phyloP scores from a whole-genome alignment of 2,888 invertebrate genomes.

The Corbicula japonica region DNA sequence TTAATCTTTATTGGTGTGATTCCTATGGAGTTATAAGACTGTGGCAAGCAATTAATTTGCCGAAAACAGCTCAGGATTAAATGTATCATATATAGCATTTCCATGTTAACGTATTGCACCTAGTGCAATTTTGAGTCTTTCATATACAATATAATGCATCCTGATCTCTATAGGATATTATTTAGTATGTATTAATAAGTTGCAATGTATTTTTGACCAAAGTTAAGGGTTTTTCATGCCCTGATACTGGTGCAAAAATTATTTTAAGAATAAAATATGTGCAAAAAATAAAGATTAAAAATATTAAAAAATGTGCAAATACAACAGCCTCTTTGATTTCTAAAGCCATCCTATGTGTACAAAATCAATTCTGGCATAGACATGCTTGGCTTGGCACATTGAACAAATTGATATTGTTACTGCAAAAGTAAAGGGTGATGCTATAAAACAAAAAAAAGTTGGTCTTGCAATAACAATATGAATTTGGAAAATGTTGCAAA shows the following conservation, averaged over 20 bases:
- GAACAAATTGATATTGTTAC: too few species aligned
- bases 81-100: constrained; percentile 48
- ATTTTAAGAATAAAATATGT: constrained; percentile 63
- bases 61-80: constrained; percentile 55
- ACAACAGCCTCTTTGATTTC: too few species aligned
- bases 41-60: constrained; percentile 30
- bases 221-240: constrained; percentile 57
- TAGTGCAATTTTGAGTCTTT: constrained; percentile 69
- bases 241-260: constrained; percentile 69
- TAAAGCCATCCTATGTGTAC: too few species aligned
- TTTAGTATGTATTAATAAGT: constrained; percentile 64
- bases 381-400: too few species aligned
- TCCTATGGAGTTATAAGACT: constrained; percentile 47
- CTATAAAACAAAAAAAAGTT: too few species aligned
- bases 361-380: too few species aligned
- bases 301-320: constrained; percentile 66
- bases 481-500: too few species aligned
- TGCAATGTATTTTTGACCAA: constrained; percentile 66
- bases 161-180: constrained; percentile 73
- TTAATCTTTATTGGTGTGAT: constrained; percentile 59
- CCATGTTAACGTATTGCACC: constrained; percentile 39
- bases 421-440: too few species aligned
- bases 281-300: constrained; percentile 66
- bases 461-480: too few species aligned
- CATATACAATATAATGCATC: constrained; percentile 67